phyloP scores from a whole-genome alignment of 2,888 invertebrate genomes.

The Agrochola lota region DNA sequence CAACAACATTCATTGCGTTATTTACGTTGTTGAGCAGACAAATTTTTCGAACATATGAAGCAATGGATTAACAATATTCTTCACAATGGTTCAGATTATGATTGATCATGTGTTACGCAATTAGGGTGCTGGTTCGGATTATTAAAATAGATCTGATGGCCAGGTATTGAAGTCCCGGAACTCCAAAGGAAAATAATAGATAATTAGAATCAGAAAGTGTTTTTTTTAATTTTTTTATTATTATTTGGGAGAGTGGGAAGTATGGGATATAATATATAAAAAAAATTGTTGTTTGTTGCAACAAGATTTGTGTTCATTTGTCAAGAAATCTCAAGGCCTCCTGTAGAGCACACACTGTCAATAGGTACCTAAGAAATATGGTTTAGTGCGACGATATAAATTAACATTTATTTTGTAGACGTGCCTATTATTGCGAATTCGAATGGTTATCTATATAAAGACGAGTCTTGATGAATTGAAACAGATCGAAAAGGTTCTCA shows the following conservation, averaged over 20 bases:
- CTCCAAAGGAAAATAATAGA: background rate
- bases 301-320: background rate
- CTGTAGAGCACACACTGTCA: background rate
- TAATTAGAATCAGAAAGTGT: background rate
- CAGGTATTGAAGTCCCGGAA: background rate
- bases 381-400: slow-evolving; percentile 2
- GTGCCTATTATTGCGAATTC: slow-evolving; percentile 20
- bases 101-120: no score
- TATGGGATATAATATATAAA: background rate
- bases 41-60: no score
- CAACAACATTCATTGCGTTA: no score
- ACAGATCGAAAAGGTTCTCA: slow-evolving; percentile 87
- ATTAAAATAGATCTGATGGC: background rate
- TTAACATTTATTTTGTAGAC: slow-evolving; percentile 5
- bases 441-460: slow-evolving; percentile 65
- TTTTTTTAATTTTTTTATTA: background rate
- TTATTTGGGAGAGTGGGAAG: background rate
- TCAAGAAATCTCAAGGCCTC: background rate
- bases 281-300: background rate
- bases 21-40: no score
- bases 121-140: background rate
- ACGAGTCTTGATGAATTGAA: slow-evolving; percentile 85
- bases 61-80: no score
- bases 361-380: slow-evolving; percentile 2
- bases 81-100: no score